Evolutionary conservation across 1,140 invertebrate genomes (phyloP), one percentile per base, ranked within the genome.

Genomic region (Saccostrea cuccullata): DNA sequence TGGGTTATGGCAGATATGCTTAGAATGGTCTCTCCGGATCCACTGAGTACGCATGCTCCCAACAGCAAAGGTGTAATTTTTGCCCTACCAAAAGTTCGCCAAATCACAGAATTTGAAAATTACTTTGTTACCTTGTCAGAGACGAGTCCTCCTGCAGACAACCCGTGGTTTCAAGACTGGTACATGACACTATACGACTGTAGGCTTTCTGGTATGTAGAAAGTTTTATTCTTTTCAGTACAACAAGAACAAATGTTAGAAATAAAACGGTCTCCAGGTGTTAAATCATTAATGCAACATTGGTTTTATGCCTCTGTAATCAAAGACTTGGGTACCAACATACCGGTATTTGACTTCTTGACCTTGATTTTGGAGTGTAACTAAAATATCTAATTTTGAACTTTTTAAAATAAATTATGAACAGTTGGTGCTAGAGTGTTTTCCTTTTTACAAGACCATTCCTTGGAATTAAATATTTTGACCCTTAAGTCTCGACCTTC

Each of bases 111-210:
- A 36, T 95, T 95, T 86, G 90, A 86, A 64, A 87, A 91, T 82
- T 93, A 94, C 84, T 96, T 94, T 83, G 90, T 90, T 0, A 89
- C 91, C 8, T 64, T 94, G 0, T 91, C 94, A 15, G 88, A 90
- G 82, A 89, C 92, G 9, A 92, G 87, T 58, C 90, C 90, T 8
- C 88, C 91, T 3, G n/a, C 84, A 13, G 90, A 94, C 17, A 94
- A 95, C 87, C 94, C 93, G 0, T 96, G 95, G 95, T 95, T 94
- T 73, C 70, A 89, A 20, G 94, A 95, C 56, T 95, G 95, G 93
- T 96, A 94, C 85, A 93, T 94, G 92, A 91, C 89, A 60, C 86
- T 87, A 82, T 85, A 91, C 70, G 36, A 90, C 12, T 93, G 92
- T 56, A 89, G 90, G 67, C 55, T 92, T 82, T 11, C 84, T 89